phyloP scores from a whole-genome alignment of 2,888 invertebrate species.

The Eupithecia inturbata region DNA sequence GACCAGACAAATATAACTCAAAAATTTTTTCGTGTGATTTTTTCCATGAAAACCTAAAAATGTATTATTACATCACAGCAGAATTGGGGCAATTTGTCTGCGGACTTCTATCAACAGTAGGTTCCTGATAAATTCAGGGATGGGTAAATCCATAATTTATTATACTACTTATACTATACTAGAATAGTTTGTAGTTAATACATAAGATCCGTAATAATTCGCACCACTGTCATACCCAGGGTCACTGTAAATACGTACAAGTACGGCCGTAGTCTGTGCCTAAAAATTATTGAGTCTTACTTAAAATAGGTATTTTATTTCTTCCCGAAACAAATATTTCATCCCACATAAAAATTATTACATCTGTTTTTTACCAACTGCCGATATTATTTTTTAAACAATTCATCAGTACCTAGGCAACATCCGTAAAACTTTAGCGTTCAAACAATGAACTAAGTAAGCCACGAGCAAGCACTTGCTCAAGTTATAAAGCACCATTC shows the following conservation, averaged over 20 bases:
- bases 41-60: neutral
- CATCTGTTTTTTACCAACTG: neutral
- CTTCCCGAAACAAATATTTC: neutral
- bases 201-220: neutral
- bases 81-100: neutral
- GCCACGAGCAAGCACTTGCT: conserved; percentile 5
- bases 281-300: neutral
- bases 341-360: neutral
- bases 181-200: too few species aligned
- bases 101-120: neutral
- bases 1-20: neutral
- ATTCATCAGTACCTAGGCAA: neutral
- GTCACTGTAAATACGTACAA: neutral
- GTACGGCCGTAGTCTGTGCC: neutral
- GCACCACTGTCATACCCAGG: neutral
- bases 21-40: neutral
- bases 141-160: neutral
- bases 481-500: conserved; percentile 7
- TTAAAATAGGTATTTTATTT: neutral
- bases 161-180: too few species aligned
- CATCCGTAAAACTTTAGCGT: neutral
- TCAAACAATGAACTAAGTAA: neutral
- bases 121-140: neutral
- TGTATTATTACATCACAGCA: neutral
- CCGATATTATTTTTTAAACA: neutral